Evolutionary conservation across 2,888 invertebrate genomes (phyloP).

Genomic region (Helicoverpa assulta): DNA sequence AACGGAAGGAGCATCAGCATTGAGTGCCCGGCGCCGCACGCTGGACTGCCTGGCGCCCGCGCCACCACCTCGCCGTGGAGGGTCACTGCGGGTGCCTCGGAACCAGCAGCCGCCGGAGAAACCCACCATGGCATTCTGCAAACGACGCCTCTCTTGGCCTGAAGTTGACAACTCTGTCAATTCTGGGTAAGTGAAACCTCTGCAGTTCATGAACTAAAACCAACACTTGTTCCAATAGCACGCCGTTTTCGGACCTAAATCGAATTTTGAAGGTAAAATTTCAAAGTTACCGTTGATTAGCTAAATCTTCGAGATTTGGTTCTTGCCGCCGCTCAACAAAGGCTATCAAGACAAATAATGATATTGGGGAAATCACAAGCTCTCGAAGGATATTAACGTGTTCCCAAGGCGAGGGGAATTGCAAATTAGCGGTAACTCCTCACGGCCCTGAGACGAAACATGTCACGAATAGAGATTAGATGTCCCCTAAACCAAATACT

Average conservation of each 20-base stretch:
- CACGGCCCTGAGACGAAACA: constrained; percentile 62
- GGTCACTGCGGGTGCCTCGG: constrained; percentile 91
- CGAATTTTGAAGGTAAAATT: constrained; percentile 1
- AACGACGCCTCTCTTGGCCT: constrained; percentile 95
- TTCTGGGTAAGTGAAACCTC: constrained; percentile 92
- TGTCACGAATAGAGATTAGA: constrained; percentile 69
- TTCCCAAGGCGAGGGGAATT: constrained; percentile 73
- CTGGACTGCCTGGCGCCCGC: constrained; percentile 91
- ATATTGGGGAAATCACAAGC: constrained; percentile 74
- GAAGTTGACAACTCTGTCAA: constrained; percentile 95
- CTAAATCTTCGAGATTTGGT: constrained; percentile 19
- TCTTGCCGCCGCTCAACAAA: constrained; percentile 64
- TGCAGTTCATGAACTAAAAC: not conserved
- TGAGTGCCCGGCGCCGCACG: constrained; percentile 90
- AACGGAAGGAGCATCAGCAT: constrained; percentile 91
- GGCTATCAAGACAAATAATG: constrained; percentile 73
- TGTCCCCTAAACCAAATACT: constrained; percentile 47
- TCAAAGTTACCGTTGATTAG: constrained; percentile 1
- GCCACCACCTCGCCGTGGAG: constrained; percentile 87
- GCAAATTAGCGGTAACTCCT: constrained; percentile 72
- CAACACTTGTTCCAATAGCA: not conserved
- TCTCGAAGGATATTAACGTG: constrained; percentile 78
- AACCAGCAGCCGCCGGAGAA: constrained; percentile 91
- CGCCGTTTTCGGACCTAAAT: not conserved
- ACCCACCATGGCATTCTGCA: constrained; percentile 94